Percentiles rank a stretch among this genome's conserved stretches.
Conservation (phyloP, 2,888 invertebrate genomes). For the Bellardia bayeri region DNA sequence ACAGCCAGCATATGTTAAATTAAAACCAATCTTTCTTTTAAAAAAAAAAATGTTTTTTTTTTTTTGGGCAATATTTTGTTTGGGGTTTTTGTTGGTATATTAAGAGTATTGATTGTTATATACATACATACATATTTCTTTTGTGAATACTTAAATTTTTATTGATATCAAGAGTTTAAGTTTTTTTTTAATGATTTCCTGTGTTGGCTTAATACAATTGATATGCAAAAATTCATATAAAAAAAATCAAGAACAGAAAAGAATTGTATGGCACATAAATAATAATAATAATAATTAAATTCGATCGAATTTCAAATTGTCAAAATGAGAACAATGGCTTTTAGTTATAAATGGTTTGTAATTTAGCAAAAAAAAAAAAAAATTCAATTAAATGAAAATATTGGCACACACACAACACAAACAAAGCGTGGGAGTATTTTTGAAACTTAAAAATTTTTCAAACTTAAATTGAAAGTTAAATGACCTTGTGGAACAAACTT, state of each 20-base stretch:
- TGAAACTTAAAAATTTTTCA: background rate
- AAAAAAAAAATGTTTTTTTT: constrained; percentile 48
- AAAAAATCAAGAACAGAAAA: background rate
- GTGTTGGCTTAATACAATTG: constrained; percentile 66
- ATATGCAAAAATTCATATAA: constrained; percentile 66
- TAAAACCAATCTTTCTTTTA: constrained; percentile 61
- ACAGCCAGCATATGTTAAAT: constrained; percentile 71
- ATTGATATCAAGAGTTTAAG: constrained; percentile 70
- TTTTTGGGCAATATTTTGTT: too few relatives aligned
- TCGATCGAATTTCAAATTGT: constrained; percentile 73
- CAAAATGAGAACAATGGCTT: constrained; percentile 57
- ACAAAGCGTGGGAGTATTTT: constrained; percentile 53
- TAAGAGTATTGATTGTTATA: constrained; percentile 64
- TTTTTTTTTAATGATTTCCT: constrained; percentile 69
- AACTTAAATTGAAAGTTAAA: background rate
- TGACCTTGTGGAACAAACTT: background rate
- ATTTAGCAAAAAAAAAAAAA: constrained; percentile 27
- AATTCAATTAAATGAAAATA: constrained; percentile 42
- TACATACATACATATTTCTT: constrained; percentile 12
- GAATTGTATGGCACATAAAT: constrained; percentile 10
- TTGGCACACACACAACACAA: background rate
- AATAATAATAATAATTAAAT: constrained; percentile 67
- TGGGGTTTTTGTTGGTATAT: constrained; percentile 6
- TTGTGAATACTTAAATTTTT: constrained; percentile 47
- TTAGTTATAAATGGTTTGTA: background rate